A percentile compares a stretch with the other conserved stretches of the same genome.
These are phyloP conservation scores for Takifugu bimaculatus DNA, from an alignment of 2,113 vertebrate genomes.

Conservation along the genomic window DNA sequence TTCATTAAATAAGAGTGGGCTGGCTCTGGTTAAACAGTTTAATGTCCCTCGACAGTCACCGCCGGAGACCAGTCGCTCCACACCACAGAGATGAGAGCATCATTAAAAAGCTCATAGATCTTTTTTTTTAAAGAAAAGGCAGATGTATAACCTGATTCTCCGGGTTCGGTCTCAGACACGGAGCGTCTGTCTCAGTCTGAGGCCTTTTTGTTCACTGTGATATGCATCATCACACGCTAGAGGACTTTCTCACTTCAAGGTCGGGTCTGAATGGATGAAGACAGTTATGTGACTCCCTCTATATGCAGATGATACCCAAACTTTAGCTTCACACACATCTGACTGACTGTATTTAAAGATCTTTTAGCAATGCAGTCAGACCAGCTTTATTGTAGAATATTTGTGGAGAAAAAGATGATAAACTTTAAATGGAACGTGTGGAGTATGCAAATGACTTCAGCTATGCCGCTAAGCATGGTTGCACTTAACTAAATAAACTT, in stretches of 20 bases:
- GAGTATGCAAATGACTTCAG: not conserved
- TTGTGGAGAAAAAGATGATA: not conserved
- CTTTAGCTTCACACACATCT: not conserved
- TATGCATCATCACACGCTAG: not conserved
- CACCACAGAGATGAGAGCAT: conserved; percentile 13
- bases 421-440: not conserved
- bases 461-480: not conserved
- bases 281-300: not conserved
- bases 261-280: not conserved
- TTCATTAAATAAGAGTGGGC: conserved; percentile 33
- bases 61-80: conserved; percentile 10
- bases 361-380: not conserved
- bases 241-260: no score
- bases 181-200: not conserved
- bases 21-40: conserved; percentile 41
- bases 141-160: not conserved
- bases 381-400: not conserved
- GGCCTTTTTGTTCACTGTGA: not conserved
- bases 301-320: not conserved
- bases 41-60: conserved; percentile 26
- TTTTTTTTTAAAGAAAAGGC: conserved; percentile 1
- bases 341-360: not conserved
- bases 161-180: not conserved
- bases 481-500: not conserved
- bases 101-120: conserved; percentile 16